Percentiles rank a stretch among this genome's conserved stretches.
phyloP scores from a whole-genome alignment of 2,888 invertebrate species.

The Blera fallax region DNA sequence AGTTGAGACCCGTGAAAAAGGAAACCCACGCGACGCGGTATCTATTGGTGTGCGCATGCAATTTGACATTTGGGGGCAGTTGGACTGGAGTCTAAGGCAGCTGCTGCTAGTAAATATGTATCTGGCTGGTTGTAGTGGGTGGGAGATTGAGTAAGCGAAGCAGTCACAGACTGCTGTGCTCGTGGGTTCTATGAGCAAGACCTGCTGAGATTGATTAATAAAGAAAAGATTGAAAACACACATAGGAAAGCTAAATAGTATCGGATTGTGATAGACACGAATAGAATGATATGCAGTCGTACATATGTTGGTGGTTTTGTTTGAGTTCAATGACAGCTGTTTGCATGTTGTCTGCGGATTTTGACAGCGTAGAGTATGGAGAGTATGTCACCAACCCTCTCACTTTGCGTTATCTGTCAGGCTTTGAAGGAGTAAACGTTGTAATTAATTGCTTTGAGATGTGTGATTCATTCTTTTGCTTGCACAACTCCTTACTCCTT shows the following conservation, averaged over 20 bases:
- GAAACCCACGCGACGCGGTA: conserved; percentile 60
- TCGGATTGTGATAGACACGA: conserved; percentile 60
- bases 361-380: not conserved
- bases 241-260: conserved; percentile 39
- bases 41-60: not conserved
- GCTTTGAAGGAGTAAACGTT: not conserved
- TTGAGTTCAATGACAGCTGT: conserved; percentile 53
- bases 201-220: conserved; percentile 67
- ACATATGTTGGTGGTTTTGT: not conserved
- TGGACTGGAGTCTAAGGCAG: not conserved
- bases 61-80: conserved; percentile 67
- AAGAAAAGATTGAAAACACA: conserved; percentile 25
- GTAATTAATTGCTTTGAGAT: not conserved
- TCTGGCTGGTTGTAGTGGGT: conserved; percentile 22
- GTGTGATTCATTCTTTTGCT: too few relatives aligned
- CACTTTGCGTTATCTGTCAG: not conserved
- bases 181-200: conserved; percentile 45
- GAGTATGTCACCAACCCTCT: not conserved
- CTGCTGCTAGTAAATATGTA: not conserved
- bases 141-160: conserved; percentile 62
- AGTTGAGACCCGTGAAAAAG: conserved; percentile 44
- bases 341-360: not conserved
- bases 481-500: too few relatives aligned
- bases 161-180: conserved; percentile 40
- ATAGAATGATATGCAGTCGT: conserved; percentile 27